phyloP scores from a whole-genome alignment of 2,113 vertebrate species.

The Garra rufa region DNA sequence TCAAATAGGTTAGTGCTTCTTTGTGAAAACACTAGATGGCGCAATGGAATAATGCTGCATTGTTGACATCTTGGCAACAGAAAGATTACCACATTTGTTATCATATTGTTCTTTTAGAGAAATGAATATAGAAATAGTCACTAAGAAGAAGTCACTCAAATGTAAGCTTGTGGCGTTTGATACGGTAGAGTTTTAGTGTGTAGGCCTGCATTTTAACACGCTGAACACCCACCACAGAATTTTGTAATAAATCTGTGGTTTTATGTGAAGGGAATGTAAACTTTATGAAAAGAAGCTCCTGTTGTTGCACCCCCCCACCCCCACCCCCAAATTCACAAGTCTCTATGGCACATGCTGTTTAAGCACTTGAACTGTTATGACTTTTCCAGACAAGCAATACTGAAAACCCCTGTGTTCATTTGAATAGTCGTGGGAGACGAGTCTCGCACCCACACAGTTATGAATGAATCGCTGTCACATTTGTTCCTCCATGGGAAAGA shows the following conservation, averaged over 20 bases:
- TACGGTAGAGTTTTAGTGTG: not conserved
- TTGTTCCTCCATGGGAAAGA: slow-evolving; percentile 28
- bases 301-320: slow-evolving; percentile 30
- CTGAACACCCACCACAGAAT: not conserved
- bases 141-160: not conserved
- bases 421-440: slow-evolving; percentile 52
- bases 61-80: not conserved
- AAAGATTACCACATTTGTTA: not conserved
- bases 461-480: slow-evolving; percentile 48
- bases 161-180: not conserved
- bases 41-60: not conserved
- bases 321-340: too few species aligned
- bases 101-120: not conserved
- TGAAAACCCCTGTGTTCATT: slow-evolving; percentile 55
- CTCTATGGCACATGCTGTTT: slow-evolving; percentile 48
- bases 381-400: slow-evolving; percentile 54
- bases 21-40: slow-evolving; percentile 31
- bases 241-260: not conserved
- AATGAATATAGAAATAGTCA: not conserved
- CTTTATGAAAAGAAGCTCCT: slow-evolving; percentile 8
- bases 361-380: slow-evolving; percentile 52
- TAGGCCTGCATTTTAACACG: not conserved
- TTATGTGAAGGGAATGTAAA: not conserved
- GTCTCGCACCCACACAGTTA: slow-evolving; percentile 44
- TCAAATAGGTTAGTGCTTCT: not conserved